Base-by-base conservation (phyloP, 2,888 invertebrate genomes). In the Tetheella fluctuosa region DNA sequence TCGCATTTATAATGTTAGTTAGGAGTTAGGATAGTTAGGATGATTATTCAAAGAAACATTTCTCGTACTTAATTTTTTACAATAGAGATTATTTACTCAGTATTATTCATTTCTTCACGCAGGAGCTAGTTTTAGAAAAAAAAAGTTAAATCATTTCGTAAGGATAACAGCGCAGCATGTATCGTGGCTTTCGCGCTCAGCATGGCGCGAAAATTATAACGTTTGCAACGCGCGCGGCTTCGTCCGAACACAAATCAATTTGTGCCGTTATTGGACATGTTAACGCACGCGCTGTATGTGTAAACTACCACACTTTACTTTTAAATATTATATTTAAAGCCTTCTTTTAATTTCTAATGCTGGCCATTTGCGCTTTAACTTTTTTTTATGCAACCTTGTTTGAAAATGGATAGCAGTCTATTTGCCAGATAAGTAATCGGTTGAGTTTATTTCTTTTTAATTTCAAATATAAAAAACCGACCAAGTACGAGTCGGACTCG, bases 121-220 rank as follows among this genome's bases (percentile, higher is more conserved):
- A 54, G 42, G 23, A 52, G 37, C 54, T 42, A 54, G 67, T 54
- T 54, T 23, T 59, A 42, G 30, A 39, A 74, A 76, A 76, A 70
- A 73, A 79, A 77, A 76, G 75, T 73, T 73, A 62, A 70, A 68
- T 69, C 74, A 34, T 75, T 73, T 74, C 69, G 76, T 67, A 62
- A 75, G 73, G 79, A 78, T 80, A 81, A 77, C 81, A 77, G 77
- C 86, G 59, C 89, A 83, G 89, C 88, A 76, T 85, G 89, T 81
- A 76, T 77, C 77, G n/a, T 7, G 48, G 17, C 48, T n/a, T 39
- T 39, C 77, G 77, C 68, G 68, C 83, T 66, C 86, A 81, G 85
- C 86, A 73, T 84, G 89, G 88, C 87, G 90, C 88, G 89, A 89
- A 90, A 89, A 90, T 90, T 90, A 91, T 89, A 89, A 88, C 90